Base-by-base conservation (phyloP, 2,797 vertebrate genomes). In the Delichon dasypus region DNA sequence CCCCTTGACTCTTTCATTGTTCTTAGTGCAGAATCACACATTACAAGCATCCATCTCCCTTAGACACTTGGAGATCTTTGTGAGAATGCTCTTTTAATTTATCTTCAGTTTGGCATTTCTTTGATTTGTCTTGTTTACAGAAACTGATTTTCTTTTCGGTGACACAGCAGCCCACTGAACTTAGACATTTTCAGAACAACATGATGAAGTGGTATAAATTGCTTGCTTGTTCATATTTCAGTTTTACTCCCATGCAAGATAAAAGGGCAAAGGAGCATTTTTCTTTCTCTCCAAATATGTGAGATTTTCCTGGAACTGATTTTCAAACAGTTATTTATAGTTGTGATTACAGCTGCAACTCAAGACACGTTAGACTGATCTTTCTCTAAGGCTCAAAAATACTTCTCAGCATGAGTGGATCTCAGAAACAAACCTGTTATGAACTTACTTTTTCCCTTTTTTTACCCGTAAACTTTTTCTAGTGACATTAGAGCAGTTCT, bases 281-380 rank as follows among this genome's bases (percentile, higher is more conserved):
- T 74, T 6, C 22, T 75, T 90, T 26, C 17, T 80, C 76, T 83
- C 30, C 44, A 80, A 72, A 72, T 36, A 67, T 5, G 19, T 29
- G 26, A 85, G 13, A 27, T 91, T 85, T 93, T 90, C 44, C 65
- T 82, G 40, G 75, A 91, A 90, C 5, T 65, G 16, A 80, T 68
- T 93, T 92, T 83, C 88, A 76, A 89, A 34, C 72, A 74, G 44
- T 50, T 83, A 84, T 86, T 86, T 91, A 72, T 80, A 89, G 27
- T 8, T 85, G 45, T 42, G 62, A 85, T 83, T 89, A 83, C 57
- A 92, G 34, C 30, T 92, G 70, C 62, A 95, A 29, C 65, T 80
- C 72, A 83, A 92, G 54, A 48, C 65, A 83, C 3, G 5, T 20
- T 54, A 61, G 25, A 74, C 36, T 76, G 51, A 12, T 85, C 45